Percentiles rank a stretch among this genome's conserved stretches.
Conservation (phyloP, 2,888 invertebrate genomes). For the Congeria kusceri region DNA sequence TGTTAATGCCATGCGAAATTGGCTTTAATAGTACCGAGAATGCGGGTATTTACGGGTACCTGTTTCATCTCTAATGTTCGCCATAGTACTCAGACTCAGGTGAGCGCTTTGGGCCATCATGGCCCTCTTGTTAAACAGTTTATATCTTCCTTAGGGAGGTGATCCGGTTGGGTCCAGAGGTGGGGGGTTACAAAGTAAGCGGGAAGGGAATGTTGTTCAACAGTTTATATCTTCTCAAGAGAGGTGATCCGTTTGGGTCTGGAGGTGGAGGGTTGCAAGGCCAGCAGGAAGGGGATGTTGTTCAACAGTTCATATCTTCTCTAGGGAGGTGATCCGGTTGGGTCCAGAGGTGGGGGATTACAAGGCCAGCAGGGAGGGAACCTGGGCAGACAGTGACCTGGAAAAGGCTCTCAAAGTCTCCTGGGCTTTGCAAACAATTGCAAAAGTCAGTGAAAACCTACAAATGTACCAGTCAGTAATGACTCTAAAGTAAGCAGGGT, state of each 20-base stretch:
- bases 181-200: slow-evolving; percentile 61
- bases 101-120: no score
- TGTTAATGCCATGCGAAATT: no score
- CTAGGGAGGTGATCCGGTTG: no score
- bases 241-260: not conserved
- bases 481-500: no score
- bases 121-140: not conserved
- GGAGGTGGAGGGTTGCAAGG: slow-evolving; percentile 24
- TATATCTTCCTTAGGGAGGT: not conserved
- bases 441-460: slow-evolving; percentile 55
- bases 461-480: no score
- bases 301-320: no score
- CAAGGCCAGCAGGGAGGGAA: slow-evolving; percentile 87
- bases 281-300: no score
- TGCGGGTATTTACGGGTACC: no score
- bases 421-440: slow-evolving; percentile 73
- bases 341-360: no score
- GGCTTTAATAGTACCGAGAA: no score
- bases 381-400: slow-evolving; percentile 88
- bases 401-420: slow-evolving; percentile 88
- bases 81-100: no score
- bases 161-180: not conserved
- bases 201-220: not conserved
- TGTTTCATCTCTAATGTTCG: no score
- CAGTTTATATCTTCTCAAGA: not conserved